Conservation (phyloP, 2,113 vertebrate genomes). For the Pangasianodon gigas region DNA sequence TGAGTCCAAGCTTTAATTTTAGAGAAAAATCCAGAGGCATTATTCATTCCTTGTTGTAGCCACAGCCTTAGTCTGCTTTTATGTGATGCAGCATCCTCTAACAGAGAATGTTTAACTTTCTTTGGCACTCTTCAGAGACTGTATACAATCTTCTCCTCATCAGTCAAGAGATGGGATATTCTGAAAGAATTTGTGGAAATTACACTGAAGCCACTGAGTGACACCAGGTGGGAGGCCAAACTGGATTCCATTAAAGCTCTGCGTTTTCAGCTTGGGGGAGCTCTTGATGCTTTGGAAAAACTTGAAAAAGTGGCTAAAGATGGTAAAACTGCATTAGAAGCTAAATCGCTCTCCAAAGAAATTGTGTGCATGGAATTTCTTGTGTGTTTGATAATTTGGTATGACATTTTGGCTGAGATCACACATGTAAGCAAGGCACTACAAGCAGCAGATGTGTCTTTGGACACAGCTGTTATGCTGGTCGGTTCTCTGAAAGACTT, state of each 20-base stretch:
- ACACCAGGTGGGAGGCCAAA: slow-evolving; percentile 42
- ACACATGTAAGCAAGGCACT: background rate
- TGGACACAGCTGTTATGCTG: background rate
- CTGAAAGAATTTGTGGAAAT: slow-evolving; percentile 42
- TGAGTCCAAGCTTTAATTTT: slow-evolving; percentile 42
- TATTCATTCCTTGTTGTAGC: too few relatives aligned
- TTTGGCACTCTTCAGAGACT: background rate
- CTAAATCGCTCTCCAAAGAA: slow-evolving; percentile 21
- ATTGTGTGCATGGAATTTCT: slow-evolving; percentile 37
- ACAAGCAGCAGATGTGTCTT: background rate
- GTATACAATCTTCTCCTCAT: slow-evolving; percentile 33
- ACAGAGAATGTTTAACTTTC: too few relatives aligned
- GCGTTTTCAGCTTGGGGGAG: slow-evolving; percentile 7
- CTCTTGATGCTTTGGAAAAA: slow-evolving; percentile 27
- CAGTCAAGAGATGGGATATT: slow-evolving; percentile 37
- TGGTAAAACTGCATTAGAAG: slow-evolving; percentile 32
- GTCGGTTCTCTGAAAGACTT: slow-evolving; percentile 1
- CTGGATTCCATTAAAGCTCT: background rate
- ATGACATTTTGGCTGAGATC: slow-evolving; percentile 23
- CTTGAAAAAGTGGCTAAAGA: background rate
- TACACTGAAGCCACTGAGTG: slow-evolving; percentile 42
- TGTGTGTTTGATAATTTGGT: slow-evolving; percentile 30
- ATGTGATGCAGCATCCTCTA: too few relatives aligned
- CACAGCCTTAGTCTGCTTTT: too few relatives aligned
- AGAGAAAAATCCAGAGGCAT: too few relatives aligned